Evolutionary conservation across 2,888 invertebrate species (phyloP).

Genomic region (Blastobasis adustella): DNA sequence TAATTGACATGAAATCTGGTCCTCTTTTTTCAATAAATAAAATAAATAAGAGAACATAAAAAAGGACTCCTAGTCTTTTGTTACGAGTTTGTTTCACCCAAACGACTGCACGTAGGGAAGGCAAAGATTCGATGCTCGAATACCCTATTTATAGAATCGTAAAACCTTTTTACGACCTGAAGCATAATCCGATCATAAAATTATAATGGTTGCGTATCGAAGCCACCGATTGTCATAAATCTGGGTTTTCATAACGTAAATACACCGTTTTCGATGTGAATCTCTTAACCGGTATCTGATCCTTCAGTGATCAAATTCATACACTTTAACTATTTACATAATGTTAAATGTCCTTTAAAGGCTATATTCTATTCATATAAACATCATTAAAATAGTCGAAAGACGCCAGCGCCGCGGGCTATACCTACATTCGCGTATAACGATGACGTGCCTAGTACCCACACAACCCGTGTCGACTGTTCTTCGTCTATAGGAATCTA

Average conservation of each 20-base stretch:
- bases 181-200: slow-evolving; percentile 58
- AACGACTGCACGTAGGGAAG: slow-evolving; percentile 11
- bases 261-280: slow-evolving; percentile 12
- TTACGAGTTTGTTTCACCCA: not conserved
- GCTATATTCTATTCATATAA: too few relatives aligned
- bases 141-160: slow-evolving; percentile 56
- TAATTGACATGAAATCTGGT: too few relatives aligned
- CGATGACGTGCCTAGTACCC: too few relatives aligned
- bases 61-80: not conserved
- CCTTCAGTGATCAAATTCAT: too few relatives aligned
- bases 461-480: too few relatives aligned
- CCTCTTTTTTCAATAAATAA: not conserved
- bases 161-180: slow-evolving; percentile 55
- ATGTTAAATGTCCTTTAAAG: too few relatives aligned
- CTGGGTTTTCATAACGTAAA: slow-evolving; percentile 27
- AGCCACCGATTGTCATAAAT: slow-evolving; percentile 51
- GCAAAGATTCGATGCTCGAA: slow-evolving; percentile 38
- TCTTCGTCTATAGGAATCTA: too few relatives aligned
- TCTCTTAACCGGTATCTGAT: not conserved
- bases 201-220: slow-evolving; percentile 45
- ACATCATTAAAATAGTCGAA: too few relatives aligned
- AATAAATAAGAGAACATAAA: not conserved
- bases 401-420: too few relatives aligned
- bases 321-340: too few relatives aligned
- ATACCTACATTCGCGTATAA: too few relatives aligned